phyloP scores from a whole-genome alignment of 1,140 invertebrate genomes.

The Streblospio benedicti region DNA sequence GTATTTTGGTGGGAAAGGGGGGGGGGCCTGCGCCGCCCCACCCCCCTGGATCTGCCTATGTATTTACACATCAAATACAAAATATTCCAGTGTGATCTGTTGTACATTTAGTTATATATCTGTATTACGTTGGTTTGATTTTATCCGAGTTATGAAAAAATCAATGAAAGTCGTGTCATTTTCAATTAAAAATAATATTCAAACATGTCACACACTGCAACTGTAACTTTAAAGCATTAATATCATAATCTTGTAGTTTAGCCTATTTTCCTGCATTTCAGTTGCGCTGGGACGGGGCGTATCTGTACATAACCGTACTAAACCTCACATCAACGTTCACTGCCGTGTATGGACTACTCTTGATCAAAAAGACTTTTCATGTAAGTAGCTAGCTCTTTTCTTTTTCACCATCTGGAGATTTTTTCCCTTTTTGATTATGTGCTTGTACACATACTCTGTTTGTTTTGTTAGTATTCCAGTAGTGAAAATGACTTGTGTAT shows the following conservation, averaged over 20 bases:
- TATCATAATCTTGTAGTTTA: not conserved
- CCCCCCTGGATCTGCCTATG: not conserved
- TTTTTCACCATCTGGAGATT: not conserved
- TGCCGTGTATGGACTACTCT: conserved; percentile 9
- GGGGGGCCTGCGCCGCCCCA: not conserved
- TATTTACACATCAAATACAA: too few relatives aligned
- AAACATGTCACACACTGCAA: not conserved
- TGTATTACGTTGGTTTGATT: not conserved
- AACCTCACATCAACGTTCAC: conserved; percentile 4
- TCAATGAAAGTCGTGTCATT: not conserved
- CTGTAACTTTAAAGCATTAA: not conserved
- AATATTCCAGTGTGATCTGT: too few relatives aligned
- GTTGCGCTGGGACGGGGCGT: conserved; percentile 5
- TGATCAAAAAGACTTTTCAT: not conserved
- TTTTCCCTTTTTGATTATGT: not conserved
- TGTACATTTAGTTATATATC: not conserved
- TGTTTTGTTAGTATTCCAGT: not conserved
- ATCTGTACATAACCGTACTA: conserved; percentile 2
- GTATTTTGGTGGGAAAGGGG: too few relatives aligned
- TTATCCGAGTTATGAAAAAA: not conserved
- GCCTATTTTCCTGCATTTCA: not conserved
- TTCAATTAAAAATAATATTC: not conserved
- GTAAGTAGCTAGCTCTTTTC: not conserved
- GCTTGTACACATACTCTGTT: not conserved
- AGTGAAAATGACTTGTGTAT: not conserved